Percentiles rank a stretch among this genome's conserved stretches.
These are phyloP conservation scores for Chaetodon trifasciatus DNA, from an alignment of 2,797 vertebrate species.

Conservation along the genomic window DNA sequence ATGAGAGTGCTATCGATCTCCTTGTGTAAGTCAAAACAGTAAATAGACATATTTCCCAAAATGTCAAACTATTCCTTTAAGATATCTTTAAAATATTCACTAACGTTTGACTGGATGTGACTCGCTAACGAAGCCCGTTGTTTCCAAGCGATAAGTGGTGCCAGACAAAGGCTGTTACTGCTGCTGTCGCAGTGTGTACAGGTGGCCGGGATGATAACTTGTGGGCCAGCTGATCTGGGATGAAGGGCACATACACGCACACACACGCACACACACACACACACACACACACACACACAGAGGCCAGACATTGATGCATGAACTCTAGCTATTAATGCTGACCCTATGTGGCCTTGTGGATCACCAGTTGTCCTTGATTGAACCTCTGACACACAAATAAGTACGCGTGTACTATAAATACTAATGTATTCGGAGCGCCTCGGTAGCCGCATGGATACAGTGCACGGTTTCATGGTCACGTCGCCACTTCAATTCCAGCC, in stretches of 20 bases:
- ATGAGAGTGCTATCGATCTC: not conserved
- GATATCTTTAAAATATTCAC: not conserved
- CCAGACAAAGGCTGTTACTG: conserved; percentile 37
- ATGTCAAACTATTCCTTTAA: conserved; percentile 9
- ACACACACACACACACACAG: not conserved
- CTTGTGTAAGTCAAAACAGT: not conserved
- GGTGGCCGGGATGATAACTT: conserved; percentile 34
- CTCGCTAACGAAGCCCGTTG: not conserved
- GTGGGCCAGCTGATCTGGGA: conserved; percentile 29
- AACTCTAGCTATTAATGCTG: conserved; percentile 15
- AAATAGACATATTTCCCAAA: not conserved
- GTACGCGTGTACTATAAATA: conserved; percentile 2
- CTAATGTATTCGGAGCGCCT: not conserved
- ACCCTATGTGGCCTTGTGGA: conserved; percentile 17
- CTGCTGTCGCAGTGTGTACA: conserved; percentile 31
- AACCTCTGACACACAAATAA: conserved; percentile 26
- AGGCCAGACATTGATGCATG: conserved; percentile 14
- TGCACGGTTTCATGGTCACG: not conserved
- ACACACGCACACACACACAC: not conserved
- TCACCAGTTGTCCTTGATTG: conserved; percentile 22
- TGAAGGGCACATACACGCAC: not conserved
- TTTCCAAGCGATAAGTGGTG: conserved; percentile 3
- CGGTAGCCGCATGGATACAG: not conserved
- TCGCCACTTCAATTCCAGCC: not conserved
- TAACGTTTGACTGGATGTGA: not conserved